These are phyloP conservation scores for Clarias pachynema DNA, from an alignment of 2,797 vertebrate species.

Conservation along the genomic window DNA sequence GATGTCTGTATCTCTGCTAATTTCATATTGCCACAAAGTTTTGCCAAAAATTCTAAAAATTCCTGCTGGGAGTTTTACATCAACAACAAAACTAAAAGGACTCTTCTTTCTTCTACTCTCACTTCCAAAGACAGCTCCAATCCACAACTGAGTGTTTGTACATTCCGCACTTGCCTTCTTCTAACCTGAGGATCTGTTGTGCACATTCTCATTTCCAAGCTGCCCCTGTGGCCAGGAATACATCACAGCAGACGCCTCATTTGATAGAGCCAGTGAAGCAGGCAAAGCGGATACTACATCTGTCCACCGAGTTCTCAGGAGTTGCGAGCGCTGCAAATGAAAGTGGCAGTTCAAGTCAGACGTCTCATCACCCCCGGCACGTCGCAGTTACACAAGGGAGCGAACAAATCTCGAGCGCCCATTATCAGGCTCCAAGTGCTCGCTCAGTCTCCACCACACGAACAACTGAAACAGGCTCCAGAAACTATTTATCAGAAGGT, in stretches of 20 bases:
- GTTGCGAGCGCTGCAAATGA: slow-evolving; percentile 29
- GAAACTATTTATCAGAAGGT: background rate
- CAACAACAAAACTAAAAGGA: background rate
- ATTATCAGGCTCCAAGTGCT: background rate
- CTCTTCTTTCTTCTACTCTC: background rate
- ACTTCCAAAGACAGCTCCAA: background rate
- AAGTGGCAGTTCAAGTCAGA: slow-evolving; percentile 38
- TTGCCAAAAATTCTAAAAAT: too few species aligned
- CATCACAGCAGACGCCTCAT: slow-evolving; percentile 44
- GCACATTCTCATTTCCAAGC: slow-evolving; percentile 26
- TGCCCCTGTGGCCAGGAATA: slow-evolving; percentile 42
- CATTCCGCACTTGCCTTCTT: background rate
- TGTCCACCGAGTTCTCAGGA: slow-evolving; percentile 29
- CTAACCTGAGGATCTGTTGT: slow-evolving; percentile 5
- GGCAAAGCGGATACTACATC: slow-evolving; percentile 46
- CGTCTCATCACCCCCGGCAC: slow-evolving; percentile 30
- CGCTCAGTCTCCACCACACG: background rate
- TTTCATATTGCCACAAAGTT: too few species aligned
- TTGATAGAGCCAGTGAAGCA: slow-evolving; percentile 43
- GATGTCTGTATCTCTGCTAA: too few species aligned
- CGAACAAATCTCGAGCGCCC: slow-evolving; percentile 25
- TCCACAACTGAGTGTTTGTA: background rate
- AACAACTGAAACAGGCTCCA: background rate
- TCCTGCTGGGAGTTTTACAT: background rate
- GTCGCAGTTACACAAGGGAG: background rate